Evolutionary conservation across 2,113 vertebrate genomes (phyloP).

Genomic region (Genyomyrus donnyi): DNA sequence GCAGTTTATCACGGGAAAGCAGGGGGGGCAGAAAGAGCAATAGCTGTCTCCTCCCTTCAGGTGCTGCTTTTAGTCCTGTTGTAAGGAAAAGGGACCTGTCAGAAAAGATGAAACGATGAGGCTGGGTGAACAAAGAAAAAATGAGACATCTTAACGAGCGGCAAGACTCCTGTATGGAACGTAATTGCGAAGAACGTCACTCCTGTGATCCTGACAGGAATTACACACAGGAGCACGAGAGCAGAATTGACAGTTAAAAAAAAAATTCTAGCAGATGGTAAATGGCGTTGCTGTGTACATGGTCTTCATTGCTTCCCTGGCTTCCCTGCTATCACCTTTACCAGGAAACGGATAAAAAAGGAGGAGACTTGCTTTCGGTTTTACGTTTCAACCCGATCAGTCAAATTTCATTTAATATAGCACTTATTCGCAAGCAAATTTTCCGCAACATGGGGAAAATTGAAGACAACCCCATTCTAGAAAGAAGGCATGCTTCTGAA

Average conservation of each 20-base stretch:
- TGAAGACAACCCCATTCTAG: neutral
- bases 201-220: neutral
- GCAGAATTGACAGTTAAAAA: neutral
- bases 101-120: neutral
- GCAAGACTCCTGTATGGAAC: neutral
- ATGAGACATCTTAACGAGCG: neutral
- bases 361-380: neutral
- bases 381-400: neutral
- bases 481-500: neutral
- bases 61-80: neutral
- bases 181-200: neutral
- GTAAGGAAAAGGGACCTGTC: neutral
- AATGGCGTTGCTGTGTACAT: neutral
- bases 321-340: neutral
- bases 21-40: neutral
- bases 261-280: neutral
- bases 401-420: neutral
- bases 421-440: neutral
- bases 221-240: neutral
- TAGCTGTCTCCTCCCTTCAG: neutral
- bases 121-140: neutral
- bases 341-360: neutral
- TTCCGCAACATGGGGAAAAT: neutral
- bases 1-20: neutral
- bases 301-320: neutral